Percentiles rank a stretch among this genome's conserved stretches.
These are phyloP conservation scores for Hipposideros larvatus DNA, from an alignment of 2,797 vertebrate species.

Conservation along the genomic window DNA sequence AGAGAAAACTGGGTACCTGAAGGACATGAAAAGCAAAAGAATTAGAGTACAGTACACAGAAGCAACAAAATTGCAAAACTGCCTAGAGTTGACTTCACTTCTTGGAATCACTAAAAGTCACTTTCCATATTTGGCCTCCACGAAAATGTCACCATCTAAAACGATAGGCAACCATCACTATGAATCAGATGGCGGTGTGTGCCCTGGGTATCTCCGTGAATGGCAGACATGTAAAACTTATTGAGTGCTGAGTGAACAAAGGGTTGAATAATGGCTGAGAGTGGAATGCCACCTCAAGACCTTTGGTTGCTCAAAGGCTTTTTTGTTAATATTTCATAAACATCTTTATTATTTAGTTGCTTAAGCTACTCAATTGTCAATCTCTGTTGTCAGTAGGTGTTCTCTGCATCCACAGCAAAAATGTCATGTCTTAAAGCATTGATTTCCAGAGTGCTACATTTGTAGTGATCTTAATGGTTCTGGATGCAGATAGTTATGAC, in stretches of 20 bases:
- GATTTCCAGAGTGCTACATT: neutral
- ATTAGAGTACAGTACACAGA: neutral
- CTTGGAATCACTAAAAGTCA: neutral
- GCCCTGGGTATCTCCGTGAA: neutral
- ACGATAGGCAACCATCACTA: neutral
- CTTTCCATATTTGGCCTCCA: neutral
- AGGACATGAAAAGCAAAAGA: neutral
- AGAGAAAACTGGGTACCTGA: neutral
- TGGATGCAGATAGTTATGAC: neutral
- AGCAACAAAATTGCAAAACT: neutral
- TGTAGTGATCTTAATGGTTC: neutral
- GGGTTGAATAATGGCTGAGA: neutral
- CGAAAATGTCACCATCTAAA: neutral
- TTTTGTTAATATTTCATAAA: constrained; percentile 47
- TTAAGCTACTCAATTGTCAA: neutral
- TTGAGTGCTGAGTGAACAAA: neutral
- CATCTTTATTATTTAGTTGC: constrained; percentile 49
- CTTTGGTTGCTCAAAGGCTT: neutral
- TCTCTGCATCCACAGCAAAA: neutral
- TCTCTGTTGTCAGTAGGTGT: neutral
- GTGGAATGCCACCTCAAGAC: neutral
- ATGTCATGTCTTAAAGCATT: neutral
- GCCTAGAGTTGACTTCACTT: neutral
- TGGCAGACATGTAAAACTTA: neutral
- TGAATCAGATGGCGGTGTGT: neutral